phyloP scores from a whole-genome alignment of 2,888 invertebrate genomes.

The Xestoiulus laeticollis region DNA sequence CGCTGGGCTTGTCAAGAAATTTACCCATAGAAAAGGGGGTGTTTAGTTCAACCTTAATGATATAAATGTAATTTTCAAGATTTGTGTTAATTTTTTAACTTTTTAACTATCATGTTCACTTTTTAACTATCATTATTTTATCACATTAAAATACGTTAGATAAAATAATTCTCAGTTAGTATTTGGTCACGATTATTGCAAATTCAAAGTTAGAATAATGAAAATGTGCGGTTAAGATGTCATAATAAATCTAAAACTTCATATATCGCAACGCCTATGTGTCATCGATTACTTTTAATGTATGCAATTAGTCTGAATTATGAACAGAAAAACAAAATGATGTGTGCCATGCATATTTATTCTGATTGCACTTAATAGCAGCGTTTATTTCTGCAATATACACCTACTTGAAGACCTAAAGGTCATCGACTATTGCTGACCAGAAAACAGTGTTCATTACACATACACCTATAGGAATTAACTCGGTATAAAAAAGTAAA shows the following conservation, averaged over 20 bases:
- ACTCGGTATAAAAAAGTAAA: background rate
- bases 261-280: background rate
- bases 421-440: background rate
- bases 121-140: no score
- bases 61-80: no score
- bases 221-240: background rate
- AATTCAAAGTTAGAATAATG: background rate
- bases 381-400: background rate
- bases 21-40: no score
- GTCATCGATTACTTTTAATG: background rate
- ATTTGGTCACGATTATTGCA: background rate
- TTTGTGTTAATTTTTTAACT: no score
- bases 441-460: background rate
- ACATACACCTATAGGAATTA: background rate
- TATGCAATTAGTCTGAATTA: constrained; percentile 12
- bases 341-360: background rate
- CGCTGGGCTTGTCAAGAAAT: no score
- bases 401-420: background rate
- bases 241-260: constrained; percentile 13
- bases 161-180: background rate
- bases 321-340: background rate
- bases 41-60: no score
- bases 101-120: no score
- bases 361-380: constrained; percentile 3
- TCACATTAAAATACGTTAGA: background rate